Evolutionary conservation across 2,888 invertebrate genomes (phyloP).

Genomic region (Tetragnatha montana): DNA sequence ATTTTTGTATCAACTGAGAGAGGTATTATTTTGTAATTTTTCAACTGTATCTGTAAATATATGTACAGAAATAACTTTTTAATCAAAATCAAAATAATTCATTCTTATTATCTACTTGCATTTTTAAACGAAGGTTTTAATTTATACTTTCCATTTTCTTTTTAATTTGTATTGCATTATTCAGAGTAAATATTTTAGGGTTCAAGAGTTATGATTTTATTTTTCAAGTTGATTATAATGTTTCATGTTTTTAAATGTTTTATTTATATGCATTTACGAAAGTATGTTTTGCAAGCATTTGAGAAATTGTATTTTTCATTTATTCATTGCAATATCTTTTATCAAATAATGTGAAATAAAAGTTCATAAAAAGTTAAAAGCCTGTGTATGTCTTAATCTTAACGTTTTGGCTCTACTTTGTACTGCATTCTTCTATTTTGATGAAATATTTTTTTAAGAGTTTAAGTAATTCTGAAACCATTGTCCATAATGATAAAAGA

Average conservation of each 20-base stretch:
- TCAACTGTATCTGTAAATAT: neutral
- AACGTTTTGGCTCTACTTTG: neutral
- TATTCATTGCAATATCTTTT: neutral
- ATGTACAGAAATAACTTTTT: neutral
- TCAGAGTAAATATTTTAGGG: neutral
- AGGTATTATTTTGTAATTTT: neutral
- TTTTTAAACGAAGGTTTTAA: neutral
- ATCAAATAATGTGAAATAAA: neutral
- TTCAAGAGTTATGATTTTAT: neutral
- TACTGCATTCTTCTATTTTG: too few relatives aligned
- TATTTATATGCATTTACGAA: neutral
- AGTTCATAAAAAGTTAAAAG: neutral
- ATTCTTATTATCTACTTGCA: neutral
- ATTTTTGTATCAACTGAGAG: neutral
- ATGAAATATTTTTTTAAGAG: too few relatives aligned
- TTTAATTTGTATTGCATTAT: neutral
- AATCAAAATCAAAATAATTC: neutral
- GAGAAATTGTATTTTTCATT: constrained; percentile 2
- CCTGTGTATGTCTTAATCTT: neutral
- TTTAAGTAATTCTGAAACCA: too few relatives aligned
- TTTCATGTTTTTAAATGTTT: neutral
- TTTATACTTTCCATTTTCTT: neutral
- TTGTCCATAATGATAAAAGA: too few relatives aligned
- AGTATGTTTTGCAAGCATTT: neutral
- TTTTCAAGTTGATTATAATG: neutral